A percentile compares a stretch with the other conserved stretches of the same genome.
Evolutionary conservation across 2,888 invertebrate species (phyloP).

Genomic region (Adela reaumurella): DNA sequence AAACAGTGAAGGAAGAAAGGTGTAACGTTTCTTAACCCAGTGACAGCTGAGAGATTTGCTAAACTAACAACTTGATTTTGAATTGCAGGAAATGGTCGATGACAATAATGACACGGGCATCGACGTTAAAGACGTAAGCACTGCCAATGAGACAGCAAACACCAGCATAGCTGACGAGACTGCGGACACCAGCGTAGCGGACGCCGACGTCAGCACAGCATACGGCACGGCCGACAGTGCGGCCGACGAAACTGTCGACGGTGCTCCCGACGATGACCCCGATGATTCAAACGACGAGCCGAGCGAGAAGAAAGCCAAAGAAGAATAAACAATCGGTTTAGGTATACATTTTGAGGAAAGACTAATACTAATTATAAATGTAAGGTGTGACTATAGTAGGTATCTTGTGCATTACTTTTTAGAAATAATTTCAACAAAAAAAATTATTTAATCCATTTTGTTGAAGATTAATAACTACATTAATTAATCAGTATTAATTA

Average conservation of each 20-base stretch:
- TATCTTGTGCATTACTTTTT: no score
- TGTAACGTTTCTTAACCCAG: no score
- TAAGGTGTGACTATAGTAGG: no score
- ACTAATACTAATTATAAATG: no score
- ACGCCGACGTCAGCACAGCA: conserved; percentile 8
- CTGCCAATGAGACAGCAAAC: conserved; percentile 28
- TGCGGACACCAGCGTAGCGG: background rate
- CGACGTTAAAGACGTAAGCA: conserved; percentile 48
- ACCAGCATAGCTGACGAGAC: background rate
- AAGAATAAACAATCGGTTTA: background rate
- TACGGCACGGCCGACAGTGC: conserved; percentile 10
- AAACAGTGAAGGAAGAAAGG: no score
- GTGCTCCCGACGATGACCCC: conserved; percentile 5
- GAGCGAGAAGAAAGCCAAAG: background rate
- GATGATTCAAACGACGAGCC: conserved; percentile 8
- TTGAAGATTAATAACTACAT: no score
- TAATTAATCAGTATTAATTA: no score
- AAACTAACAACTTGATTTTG: conserved; percentile 3
- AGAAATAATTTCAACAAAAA: no score
- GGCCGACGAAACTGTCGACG: conserved; percentile 1
- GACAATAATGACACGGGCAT: conserved; percentile 56
- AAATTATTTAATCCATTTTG: no score
- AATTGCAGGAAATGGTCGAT: conserved; percentile 59
- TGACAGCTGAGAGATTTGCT: no score
- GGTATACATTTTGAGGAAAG: no score